phyloP scores from a whole-genome alignment of 2,888 invertebrate species.

The Agrilus biguttatus region DNA sequence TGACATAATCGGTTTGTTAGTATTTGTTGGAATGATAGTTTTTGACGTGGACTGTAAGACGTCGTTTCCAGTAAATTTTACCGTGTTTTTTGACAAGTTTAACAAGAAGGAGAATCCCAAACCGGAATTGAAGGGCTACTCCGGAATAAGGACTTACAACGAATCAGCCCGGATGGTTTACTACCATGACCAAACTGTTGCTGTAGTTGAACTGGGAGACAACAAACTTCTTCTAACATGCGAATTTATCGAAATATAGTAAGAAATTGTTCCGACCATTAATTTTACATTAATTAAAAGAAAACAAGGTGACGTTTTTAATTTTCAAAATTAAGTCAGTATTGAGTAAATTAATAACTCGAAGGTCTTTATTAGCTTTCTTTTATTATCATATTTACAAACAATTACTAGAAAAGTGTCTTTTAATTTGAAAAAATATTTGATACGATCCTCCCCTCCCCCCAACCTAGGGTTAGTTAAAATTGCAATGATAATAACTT shows the following conservation, averaged over 20 bases:
- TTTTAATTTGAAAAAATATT: too few species aligned
- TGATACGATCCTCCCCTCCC: too few species aligned
- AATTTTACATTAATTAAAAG: too few species aligned
- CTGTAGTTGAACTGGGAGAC: constrained; percentile 62
- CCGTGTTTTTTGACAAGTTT: constrained; percentile 14
- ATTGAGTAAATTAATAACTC: too few species aligned
- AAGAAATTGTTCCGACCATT: constrained; percentile 33
- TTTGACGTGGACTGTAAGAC: constrained; percentile 22
- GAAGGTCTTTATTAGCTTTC: too few species aligned
- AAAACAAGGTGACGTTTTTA: too few species aligned
- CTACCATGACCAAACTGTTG: constrained; percentile 69
- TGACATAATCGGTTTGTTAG: constrained; percentile 15
- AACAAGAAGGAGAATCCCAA: constrained; percentile 11
- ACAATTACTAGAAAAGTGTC: too few species aligned
- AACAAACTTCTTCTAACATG: constrained; percentile 59
- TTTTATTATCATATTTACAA: too few species aligned
- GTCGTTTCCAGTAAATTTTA: constrained; percentile 21
- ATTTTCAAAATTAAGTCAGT: too few species aligned
- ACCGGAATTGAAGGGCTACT: constrained; percentile 41
- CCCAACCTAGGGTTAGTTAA: too few species aligned
- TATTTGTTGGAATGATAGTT: constrained; percentile 16
- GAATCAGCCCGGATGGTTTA: constrained; percentile 63
- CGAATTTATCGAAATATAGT: constrained; percentile 78
- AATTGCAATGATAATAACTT: too few species aligned
- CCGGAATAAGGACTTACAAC: constrained; percentile 47